phyloP scores from a whole-genome alignment of 2,797 vertebrate species.

The Sebastes itinus region DNA sequence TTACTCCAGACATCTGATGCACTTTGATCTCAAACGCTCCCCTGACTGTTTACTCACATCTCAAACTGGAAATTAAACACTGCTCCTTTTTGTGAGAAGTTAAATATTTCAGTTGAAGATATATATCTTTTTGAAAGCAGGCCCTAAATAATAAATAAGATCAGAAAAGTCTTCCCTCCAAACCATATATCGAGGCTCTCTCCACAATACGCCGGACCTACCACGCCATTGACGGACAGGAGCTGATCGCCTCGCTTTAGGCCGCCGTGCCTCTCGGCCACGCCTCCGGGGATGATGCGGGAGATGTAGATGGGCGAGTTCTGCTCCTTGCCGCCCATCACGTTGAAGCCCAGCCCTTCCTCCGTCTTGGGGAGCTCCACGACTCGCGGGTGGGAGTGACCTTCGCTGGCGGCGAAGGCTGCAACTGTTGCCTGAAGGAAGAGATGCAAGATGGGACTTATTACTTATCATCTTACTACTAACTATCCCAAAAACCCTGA shows the following conservation, averaged over 20 bases:
- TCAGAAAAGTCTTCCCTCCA: neutral
- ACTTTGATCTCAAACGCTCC: constrained; percentile 16
- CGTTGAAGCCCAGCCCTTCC: constrained; percentile 98
- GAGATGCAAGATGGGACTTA: neutral
- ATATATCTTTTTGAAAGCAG: neutral
- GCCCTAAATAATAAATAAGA: constrained; percentile 16
- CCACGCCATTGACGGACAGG: constrained; percentile 97
- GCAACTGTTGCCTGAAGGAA: constrained; percentile 92
- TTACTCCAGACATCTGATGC: neutral
- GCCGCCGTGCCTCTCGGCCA: constrained; percentile 96
- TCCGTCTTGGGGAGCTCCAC: constrained; percentile 98
- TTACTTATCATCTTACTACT: neutral
- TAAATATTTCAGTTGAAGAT: constrained; percentile 2
- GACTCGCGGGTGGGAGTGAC: constrained; percentile 96
- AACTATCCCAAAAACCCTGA: neutral
- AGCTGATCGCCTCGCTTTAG: constrained; percentile 98
- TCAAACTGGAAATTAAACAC: constrained; percentile 20
- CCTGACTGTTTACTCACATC: constrained; percentile 2
- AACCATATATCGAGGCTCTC: neutral
- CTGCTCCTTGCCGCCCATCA: constrained; percentile 99
- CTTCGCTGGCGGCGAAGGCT: constrained; percentile 97
- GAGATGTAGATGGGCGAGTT: constrained; percentile 99
- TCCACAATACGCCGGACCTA: constrained; percentile 64
- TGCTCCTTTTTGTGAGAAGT: neutral
- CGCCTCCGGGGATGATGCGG: constrained; percentile 97